A percentile compares a stretch with the other conserved stretches of the same genome.
These are phyloP conservation scores for Himantopus leucocephalus DNA, from an alignment of 2,113 vertebrate genomes.

Conservation along the genomic window DNA sequence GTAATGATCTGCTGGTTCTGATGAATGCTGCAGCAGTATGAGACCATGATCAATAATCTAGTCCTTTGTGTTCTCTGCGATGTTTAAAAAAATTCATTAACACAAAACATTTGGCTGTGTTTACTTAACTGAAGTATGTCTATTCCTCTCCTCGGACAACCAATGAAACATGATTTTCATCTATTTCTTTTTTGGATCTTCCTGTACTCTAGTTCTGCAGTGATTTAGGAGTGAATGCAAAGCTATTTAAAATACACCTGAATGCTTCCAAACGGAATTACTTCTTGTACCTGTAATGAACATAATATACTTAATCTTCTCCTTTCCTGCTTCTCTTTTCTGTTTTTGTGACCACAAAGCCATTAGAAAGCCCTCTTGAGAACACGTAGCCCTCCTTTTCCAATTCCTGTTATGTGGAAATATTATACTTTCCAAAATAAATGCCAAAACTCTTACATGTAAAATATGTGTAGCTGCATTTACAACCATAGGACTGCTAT, in stretches of 20 bases:
- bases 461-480: accelerated
- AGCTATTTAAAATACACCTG: background rate
- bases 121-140: background rate
- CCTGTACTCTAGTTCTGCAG: background rate
- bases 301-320: background rate
- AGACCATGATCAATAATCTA: background rate
- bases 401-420: accelerated
- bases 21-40: background rate
- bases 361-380: background rate
- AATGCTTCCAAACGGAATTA: background rate
- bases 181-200: background rate
- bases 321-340: background rate
- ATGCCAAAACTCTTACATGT: background rate
- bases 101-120: background rate
- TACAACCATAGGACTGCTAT: background rate
- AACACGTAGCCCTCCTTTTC: background rate
- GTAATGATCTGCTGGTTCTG: background rate
- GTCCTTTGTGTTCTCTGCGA: background rate
- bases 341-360: background rate
- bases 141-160: background rate
- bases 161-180: background rate
- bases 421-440: background rate
- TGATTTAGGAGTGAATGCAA: background rate
- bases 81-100: background rate
- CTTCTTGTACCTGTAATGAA: background rate